Percentiles rank a stretch among this genome's conserved stretches.
phyloP scores from a whole-genome alignment of 2,888 invertebrate genomes.

The Philereme vetulata region DNA sequence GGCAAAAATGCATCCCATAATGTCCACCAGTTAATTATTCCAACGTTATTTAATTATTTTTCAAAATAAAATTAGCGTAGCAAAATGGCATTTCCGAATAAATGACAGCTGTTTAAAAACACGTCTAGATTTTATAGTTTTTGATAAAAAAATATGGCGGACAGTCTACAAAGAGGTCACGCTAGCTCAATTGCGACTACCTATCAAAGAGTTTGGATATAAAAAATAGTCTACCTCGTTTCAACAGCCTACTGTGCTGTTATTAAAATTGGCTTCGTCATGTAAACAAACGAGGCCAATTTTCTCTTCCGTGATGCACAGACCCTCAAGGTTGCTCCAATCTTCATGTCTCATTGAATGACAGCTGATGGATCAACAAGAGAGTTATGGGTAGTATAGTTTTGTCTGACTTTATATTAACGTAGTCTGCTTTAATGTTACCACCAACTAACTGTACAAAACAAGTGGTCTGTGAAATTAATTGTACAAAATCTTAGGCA shows the following conservation, averaged over 20 bases:
- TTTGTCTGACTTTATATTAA: background rate
- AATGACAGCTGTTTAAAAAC: constrained; percentile 68
- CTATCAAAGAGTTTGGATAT: too few species aligned
- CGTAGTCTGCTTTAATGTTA: too few species aligned
- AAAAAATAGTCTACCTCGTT: background rate
- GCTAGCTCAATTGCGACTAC: background rate
- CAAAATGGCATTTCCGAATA: constrained; percentile 76
- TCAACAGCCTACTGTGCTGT: too few species aligned
- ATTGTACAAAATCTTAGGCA: too few species aligned
- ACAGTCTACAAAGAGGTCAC: constrained; percentile 37
- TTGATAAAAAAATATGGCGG: constrained; percentile 48
- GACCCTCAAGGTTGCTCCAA: constrained; percentile 3
- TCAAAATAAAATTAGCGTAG: constrained; percentile 57
- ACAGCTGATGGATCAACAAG: constrained; percentile 1
- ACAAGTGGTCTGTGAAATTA: too few species aligned
- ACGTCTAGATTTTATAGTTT: constrained; percentile 71
- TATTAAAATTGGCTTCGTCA: too few species aligned
- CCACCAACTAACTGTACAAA: too few species aligned
- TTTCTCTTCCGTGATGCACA: constrained; percentile 2
- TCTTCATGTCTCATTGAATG: constrained; percentile 11
- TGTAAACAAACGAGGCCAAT: constrained; percentile 4
- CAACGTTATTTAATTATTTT: constrained; percentile 54
- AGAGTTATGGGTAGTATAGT: background rate
- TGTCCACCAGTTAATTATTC: constrained; percentile 45
- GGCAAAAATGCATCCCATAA: constrained; percentile 75